Evolutionary conservation across 92 coral and sea anemone genomes (phyloP), one percentile per base, ranked within the genome.

Genomic region (Micromussa lordhowensis): DNA sequence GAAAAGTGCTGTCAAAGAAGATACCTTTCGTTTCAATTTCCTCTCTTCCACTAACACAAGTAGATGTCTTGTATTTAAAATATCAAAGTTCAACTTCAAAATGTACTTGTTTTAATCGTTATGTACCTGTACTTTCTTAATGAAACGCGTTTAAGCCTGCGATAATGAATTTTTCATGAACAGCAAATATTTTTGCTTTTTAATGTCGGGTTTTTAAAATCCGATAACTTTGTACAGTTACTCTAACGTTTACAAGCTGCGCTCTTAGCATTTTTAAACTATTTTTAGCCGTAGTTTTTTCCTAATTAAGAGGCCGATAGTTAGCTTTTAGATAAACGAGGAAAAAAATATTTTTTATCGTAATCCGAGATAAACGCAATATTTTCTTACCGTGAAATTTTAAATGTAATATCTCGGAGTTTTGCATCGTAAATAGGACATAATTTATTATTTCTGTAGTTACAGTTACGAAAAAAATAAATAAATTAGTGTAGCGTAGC

Each of bases 331-430:
- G 81, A 77, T 44, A 28, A 48, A 44, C 64, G 2, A 22, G 81
- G 81, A 75, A 49, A 49, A n/a, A 59, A 49, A 54, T 73, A 36
- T 36, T 34, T 85, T 85, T 85, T 85, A 76, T 76, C 75, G 17
- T 15, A 75, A 58, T 26, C 64, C 88, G 49, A 44, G 57, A 61
- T 40, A 28, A 61, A 38, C 49, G 73, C 30, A 59, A 44, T 85
- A 85, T 85, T 85, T 85, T 85, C 76, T 48, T 85, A 85, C 48
- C 22, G 58, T 85, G 63, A 58, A 61, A 77, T 77, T 54, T 55
- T 76, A 76, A 76, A 24, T 8, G 75, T 14, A 21, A 29, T 75
- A 76, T 84, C 81, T 75, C 48, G 58, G 26, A 74, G 35, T 57
- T 85, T 85, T 75, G 40, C 51, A 75, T 85, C 22, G 49, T 58